Evolutionary conservation across 2,888 invertebrate species (phyloP).

Genomic region (Cyclophora punctaria): DNA sequence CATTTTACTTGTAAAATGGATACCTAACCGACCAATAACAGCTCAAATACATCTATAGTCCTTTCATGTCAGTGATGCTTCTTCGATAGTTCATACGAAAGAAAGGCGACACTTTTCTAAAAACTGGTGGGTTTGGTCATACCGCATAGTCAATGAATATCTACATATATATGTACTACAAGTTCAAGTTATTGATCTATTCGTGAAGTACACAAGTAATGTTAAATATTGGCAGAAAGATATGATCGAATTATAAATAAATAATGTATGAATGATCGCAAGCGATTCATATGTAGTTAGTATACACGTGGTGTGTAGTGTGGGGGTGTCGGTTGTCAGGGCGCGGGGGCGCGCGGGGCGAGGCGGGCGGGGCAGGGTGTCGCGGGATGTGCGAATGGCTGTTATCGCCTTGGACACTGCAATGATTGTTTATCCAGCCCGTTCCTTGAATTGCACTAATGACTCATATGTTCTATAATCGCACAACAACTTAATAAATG

Average conservation of each 20-base stretch:
- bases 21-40: too few relatives aligned
- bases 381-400: constrained; percentile 70
- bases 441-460: constrained; percentile 73
- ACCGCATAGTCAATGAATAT: too few relatives aligned
- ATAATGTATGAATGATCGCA: constrained; percentile 1
- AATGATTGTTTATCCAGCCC: constrained; percentile 72
- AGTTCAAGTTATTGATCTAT: too few relatives aligned
- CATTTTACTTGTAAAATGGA: too few relatives aligned
- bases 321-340: constrained; percentile 18
- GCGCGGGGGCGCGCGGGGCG: constrained; percentile 19
- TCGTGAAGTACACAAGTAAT: too few relatives aligned
- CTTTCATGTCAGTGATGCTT: too few relatives aligned
- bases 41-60: too few relatives aligned
- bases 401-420: constrained; percentile 70
- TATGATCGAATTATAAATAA: background rate
- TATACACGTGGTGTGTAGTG: constrained; percentile 35
- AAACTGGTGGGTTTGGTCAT: too few relatives aligned
- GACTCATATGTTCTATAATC: constrained; percentile 63
- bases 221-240: background rate
- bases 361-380: constrained; percentile 5
- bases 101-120: too few relatives aligned
- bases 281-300: background rate
- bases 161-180: too few relatives aligned
- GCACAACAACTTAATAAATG: constrained; percentile 30
- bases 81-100: too few relatives aligned